Base-by-base conservation (phyloP, 2,113 vertebrate species). In the Paramisgurnus dabryanus region DNA sequence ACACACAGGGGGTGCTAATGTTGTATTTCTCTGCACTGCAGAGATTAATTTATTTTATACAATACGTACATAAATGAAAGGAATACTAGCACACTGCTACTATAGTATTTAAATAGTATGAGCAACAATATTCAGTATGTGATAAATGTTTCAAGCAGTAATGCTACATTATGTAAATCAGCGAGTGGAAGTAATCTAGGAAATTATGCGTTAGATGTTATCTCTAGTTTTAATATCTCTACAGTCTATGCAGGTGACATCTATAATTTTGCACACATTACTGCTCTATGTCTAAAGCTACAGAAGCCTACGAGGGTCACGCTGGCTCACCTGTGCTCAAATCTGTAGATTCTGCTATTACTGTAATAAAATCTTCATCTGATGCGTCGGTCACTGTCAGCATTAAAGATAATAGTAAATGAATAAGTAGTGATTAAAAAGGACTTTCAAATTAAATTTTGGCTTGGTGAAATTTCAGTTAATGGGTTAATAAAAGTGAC, bases 251-350 rank as follows among this genome's bases (percentile, higher is more conserved):
- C 55, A 57, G 55, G n/a, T 57, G 53, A 13, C 6, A 6, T 57
- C 17, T 57, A n/a, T 57, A 57, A n/a, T n/a, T 13, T n/a, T n/a
- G 6, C 12, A 15, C 5, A 55, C 12, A 6, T 6, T 7, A 10
- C 15, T 57, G 17, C 55, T 57, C 49, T 50, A 50, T 50, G 3
- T 50, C 49, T 50, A 50, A 12, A 13, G 11, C 49, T 50, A 50
- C 49, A 11, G 49, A 50, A 50, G 49, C 11, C 49, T 64, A 17
- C 39, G 7, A 50, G 60, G 12, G 13, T 47, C n/a, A 63, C 22
- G 12, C 57, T 27, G 57, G 63, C 73, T 58, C 73, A 64, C 73
- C 73, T 76, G 60, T 64, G 41, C 8, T 49, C 41, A 64, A 4
- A 15, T 7, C 43, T 47, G 45, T 22, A 0, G 45, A 39, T 50